Evolutionary conservation across 2,113 vertebrate genomes (phyloP), one percentile per base, ranked within the genome.

Genomic region (Tretioscincus oriximinensis): DNA sequence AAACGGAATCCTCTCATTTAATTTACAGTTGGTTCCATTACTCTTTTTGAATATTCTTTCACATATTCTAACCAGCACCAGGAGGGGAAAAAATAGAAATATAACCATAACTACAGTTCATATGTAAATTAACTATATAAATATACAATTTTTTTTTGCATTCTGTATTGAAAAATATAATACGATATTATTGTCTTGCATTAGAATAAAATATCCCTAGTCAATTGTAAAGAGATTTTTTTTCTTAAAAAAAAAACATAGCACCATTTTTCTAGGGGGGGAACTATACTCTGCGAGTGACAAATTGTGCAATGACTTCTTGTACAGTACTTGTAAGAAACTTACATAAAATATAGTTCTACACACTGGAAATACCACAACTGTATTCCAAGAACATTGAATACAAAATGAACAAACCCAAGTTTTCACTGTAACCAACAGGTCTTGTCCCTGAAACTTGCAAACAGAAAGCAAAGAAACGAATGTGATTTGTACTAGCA

Each of bases 221-320:
- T 90, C 89, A 11, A 88, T 90, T 81, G 89, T 80, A 88, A 92
- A 85, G 79, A 72, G 85, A 89, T 91, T 90, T 85, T 90, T 73
- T 28, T n/a, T 29, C 28, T 12, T 14, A 91, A 90, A 87, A 85
- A 21, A 12, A 64, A 85, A 90, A 92, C 95, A 95, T 92, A 98
- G 97, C 97, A 98, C 96, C 97, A 93, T 94, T 88, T n/a, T 93
- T 93, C 91, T 86, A 87, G 89, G 54, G 93, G 92, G 93, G 92
- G 94, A 83, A 92, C 93, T 93, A 95, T 86, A 90, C 92, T 92
- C 89, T 91, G 6, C n/a, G 68, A 69, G 81, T 94, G 91, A 94
- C 92, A 94, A 88, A 81, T 5, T 95, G 93, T 95, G 95, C 94
- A 94, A 95, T 90, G 93, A 93, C 86, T 91, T 92, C 18, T 92